Base-by-base conservation (phyloP, 1,140 invertebrate genomes). In the Bradysia coprophila region DNA sequence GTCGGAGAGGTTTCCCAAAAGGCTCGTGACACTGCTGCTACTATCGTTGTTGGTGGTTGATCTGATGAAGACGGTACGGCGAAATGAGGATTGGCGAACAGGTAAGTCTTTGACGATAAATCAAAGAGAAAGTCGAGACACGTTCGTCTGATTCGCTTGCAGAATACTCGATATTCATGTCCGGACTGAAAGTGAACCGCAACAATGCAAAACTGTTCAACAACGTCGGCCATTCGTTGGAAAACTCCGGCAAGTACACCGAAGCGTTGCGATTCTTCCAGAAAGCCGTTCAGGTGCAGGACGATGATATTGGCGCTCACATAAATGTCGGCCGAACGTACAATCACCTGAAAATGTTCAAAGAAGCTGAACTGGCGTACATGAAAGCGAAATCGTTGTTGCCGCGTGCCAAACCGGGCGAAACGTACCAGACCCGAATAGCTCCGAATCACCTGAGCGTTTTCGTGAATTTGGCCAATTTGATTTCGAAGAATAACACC, bases 401-500 rank as follows among this genome's bases (percentile, higher is more conserved):
- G 22, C 91, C 91, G 0, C 88, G 85, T 63, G 81, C 85, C 0
- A 87, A 89, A 59, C 79, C 86, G 6, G 91, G 91, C 2, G 85
- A 94, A 60, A 85, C 81, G 18, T 96, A 96, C 62, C 89, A 93
- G 60, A 87, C 92, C 0, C 73, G 92, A 41, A 91, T 98, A 47
- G 91, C 92, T 0, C 92, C 92, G 0, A 94, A 90, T 62, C 90
- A 97, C 65, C 64, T 96, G 33, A 96, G 95, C 59, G 90, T 96
- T 1, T 96, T 94, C 55, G 72, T 96, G 4, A 96, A 96, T 65
- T 65, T 96, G 47, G 92, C 89, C 1, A 95, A 93, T 64, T 69
- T 97, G 23, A 92, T 96, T 54, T 86, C 91, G 1, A 86, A 89
- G 52, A 94, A 96, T 63, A 76, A 79, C 18, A 90, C 85, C 1